Conservation (phyloP, 2,113 vertebrate genomes). For the Nanorana parkeri region DNA sequence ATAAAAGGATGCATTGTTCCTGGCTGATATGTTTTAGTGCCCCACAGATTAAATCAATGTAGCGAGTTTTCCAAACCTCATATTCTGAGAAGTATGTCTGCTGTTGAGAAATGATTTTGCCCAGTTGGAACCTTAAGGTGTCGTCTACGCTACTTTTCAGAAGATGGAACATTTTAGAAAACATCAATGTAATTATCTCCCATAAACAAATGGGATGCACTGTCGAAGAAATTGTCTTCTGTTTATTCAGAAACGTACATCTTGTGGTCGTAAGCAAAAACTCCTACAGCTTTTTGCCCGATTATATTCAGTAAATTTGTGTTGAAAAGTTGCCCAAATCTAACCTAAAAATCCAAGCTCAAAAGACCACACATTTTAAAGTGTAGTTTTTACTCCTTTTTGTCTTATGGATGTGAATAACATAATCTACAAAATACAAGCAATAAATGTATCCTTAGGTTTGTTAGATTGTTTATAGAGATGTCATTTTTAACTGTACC, state of each 20-base stretch:
- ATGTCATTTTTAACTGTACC: too few species aligned
- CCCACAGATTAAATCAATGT: conserved; percentile 29
- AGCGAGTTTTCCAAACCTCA: conserved; percentile 3
- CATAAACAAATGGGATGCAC: conserved; percentile 26
- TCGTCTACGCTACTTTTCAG: conserved; percentile 1
- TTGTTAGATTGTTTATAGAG: too few species aligned
- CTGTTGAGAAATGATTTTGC: conserved; percentile 22
- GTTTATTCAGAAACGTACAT: conserved; percentile 14
- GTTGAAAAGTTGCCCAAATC: conserved; percentile 6
- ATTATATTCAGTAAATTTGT: conserved; percentile 15
- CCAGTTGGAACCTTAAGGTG: conserved; percentile 26
- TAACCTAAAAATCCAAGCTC: neutral
- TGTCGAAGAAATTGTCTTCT: neutral
- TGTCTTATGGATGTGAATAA: neutral
- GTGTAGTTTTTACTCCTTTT: neutral
- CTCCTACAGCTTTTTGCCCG: neutral
- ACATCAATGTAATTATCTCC: conserved; percentile 29
- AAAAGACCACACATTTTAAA: neutral
- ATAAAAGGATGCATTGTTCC: conserved; percentile 18
- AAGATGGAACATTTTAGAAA: conserved; percentile 30
- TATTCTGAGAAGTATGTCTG: conserved; percentile 7
- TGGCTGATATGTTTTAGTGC: neutral
- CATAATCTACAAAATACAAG: too few species aligned
- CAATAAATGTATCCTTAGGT: too few species aligned
- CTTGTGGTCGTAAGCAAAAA: neutral